Conservation (phyloP, 92 coral and sea anemone species). For the Palythoa caribaeorum region DNA sequence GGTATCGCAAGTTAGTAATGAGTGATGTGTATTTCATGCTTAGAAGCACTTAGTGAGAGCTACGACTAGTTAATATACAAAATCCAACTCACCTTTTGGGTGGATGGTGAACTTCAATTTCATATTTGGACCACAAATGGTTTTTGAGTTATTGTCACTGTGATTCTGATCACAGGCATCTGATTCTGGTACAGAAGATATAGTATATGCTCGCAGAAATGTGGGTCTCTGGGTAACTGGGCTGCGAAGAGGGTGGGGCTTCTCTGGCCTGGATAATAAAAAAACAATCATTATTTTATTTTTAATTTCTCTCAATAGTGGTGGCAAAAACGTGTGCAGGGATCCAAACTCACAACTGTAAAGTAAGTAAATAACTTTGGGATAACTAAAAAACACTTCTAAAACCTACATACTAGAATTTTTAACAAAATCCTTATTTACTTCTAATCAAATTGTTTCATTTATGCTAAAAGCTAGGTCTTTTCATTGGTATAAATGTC, state of each 20-base stretch:
- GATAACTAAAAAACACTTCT: too few relatives aligned
- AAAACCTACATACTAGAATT: too few relatives aligned
- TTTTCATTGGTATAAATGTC: neutral
- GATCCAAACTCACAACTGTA: neutral
- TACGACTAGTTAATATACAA: neutral
- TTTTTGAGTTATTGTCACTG: constrained; percentile 49
- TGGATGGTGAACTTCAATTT: constrained; percentile 88
- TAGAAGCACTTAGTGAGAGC: too few relatives aligned
- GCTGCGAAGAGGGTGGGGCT: constrained; percentile 92
- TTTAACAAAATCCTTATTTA: too few relatives aligned
- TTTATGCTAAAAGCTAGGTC: too few relatives aligned
- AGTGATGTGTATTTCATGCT: too few relatives aligned
- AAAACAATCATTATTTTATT: neutral
- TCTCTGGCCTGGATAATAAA: constrained; percentile 65
- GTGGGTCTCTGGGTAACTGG: constrained; percentile 79
- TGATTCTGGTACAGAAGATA: constrained; percentile 72
- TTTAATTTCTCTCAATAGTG: neutral
- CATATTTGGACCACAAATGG: constrained; percentile 77
- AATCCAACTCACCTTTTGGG: constrained; percentile 73
- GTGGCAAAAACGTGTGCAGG: neutral
- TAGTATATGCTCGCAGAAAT: constrained; percentile 74
- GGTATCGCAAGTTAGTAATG: too few relatives aligned
- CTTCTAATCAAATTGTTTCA: too few relatives aligned
- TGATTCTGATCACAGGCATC: neutral
- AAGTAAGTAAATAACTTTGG: too few relatives aligned